Evolutionary conservation across 2,888 invertebrate genomes (phyloP), one percentile per base, ranked within the genome.

Genomic region (Neocrepidodera transversa): DNA sequence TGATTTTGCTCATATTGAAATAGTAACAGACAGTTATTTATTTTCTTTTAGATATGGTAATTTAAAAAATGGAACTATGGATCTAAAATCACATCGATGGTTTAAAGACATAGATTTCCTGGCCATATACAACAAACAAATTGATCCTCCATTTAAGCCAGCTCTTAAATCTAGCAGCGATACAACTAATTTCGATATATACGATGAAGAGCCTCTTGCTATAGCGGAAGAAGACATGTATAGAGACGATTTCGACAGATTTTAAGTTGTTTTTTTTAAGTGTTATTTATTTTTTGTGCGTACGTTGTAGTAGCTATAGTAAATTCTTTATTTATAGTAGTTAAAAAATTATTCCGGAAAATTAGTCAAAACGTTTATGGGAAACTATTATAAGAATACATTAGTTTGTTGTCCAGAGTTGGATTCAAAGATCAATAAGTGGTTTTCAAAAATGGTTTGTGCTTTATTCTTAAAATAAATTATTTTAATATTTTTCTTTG

Each of bases 21-120:
- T 23, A 23, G 7, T 23, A 6, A 6, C 26, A 3, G 7, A 7
- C 26, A 23, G 7, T 23, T 23, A 6, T 38, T 32, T 43, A 17
- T 20, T 56, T 42, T 54, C n/a, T 58, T 66, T 7, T 43, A 87
- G 95, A 28, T 91, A 84, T 76, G 97, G 97, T 16, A 92, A 93
- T 74, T 81, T 95, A 67, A 92, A 91, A 79, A 87, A 88, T 67
- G 97, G 95, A 8, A 86, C 88, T 7, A 87, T 85, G 71, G 96
- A 96, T 76, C 93, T 98, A 65, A 97, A 96, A 80, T 84, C 83
- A 60, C 95, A 97, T 78, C 83, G 84, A 53, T 98, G 96, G 95
- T 97, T 97, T 75, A 82, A 84, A 51, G 84, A 86, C 1, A 85
- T 89, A 8, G 87, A 92, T 73, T 98, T 95, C 95, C 84, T 87